Evolutionary conservation across 2,888 invertebrate species (phyloP).

Genomic region (Tachina fera): DNA sequence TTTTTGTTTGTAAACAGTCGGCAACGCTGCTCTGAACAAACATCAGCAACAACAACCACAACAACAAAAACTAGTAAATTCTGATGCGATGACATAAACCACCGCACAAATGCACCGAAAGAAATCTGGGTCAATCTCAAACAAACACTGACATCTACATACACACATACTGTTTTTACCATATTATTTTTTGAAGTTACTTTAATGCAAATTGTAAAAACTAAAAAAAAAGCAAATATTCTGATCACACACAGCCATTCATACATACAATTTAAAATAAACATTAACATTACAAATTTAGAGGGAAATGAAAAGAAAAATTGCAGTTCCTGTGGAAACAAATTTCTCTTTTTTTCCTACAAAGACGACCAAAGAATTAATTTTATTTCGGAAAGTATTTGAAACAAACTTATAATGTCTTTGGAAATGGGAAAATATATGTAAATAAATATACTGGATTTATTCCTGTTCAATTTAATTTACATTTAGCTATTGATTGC

Average conservation of each 20-base stretch:
- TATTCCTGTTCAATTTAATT: not conserved
- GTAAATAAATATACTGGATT: not conserved
- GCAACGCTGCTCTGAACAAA: not conserved
- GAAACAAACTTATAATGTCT: not conserved
- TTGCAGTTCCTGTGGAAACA: conserved; percentile 20
- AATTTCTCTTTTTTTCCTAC: not conserved
- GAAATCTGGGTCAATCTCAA: conserved; percentile 71
- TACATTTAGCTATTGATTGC: not conserved
- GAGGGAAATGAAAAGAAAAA: conserved; percentile 40
- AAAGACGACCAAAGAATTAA: not conserved
- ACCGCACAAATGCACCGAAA: conserved; percentile 57
- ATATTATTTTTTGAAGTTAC: conserved; percentile 52
- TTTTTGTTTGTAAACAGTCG: too few species aligned
- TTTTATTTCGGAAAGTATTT: conserved; percentile 4
- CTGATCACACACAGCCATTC: conserved; percentile 8
- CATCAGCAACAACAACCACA: not conserved
- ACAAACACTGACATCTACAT: not conserved
- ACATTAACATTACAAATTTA: conserved; percentile 14
- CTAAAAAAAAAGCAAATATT: conserved; percentile 33
- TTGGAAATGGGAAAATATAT: not conserved
- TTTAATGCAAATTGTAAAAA: conserved; percentile 63
- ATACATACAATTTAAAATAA: not conserved
- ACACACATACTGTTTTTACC: not conserved
- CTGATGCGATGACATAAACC: conserved; percentile 52
- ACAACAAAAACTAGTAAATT: not conserved